Percentiles rank a stretch among this genome's conserved stretches.
Evolutionary conservation across 1,140 invertebrate species (phyloP).

Genomic region (Oppia nitens): DNA sequence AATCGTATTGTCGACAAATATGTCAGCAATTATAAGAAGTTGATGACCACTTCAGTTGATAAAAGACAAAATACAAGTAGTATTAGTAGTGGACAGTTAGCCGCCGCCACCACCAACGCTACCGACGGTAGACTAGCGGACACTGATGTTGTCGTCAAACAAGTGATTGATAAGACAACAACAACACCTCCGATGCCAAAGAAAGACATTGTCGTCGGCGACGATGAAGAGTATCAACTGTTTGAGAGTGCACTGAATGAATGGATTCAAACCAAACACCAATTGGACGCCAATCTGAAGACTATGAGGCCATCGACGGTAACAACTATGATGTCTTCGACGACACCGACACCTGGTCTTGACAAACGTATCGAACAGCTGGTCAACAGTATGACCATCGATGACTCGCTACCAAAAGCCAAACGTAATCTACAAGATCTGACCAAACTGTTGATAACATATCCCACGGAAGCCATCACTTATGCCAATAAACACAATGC

Average conservation of each 20-base stretch:
- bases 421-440: conserved; percentile 45
- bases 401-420: conserved; percentile 39
- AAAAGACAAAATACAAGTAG: no score
- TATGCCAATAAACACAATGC: conserved; percentile 45
- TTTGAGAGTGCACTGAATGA: background rate
- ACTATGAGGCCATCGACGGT: background rate
- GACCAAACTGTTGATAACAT: conserved; percentile 46
- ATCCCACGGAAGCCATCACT: conserved; percentile 49
- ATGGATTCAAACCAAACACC: background rate
- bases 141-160: no score
- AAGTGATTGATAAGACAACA: background rate
- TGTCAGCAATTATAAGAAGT: no score
- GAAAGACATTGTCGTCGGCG: background rate
- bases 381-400: conserved; percentile 40
- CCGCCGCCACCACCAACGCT: no score
- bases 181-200: background rate
- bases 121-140: no score
- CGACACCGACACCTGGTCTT: conserved; percentile 22
- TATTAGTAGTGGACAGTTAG: no score
- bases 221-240: background rate
- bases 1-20: background rate
- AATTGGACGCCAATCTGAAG: no score
- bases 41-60: no score
- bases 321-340: background rate
- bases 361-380: conserved; percentile 46